Conservation (phyloP, 2,797 vertebrate genomes). For the Notolepis coatsorum region DNA sequence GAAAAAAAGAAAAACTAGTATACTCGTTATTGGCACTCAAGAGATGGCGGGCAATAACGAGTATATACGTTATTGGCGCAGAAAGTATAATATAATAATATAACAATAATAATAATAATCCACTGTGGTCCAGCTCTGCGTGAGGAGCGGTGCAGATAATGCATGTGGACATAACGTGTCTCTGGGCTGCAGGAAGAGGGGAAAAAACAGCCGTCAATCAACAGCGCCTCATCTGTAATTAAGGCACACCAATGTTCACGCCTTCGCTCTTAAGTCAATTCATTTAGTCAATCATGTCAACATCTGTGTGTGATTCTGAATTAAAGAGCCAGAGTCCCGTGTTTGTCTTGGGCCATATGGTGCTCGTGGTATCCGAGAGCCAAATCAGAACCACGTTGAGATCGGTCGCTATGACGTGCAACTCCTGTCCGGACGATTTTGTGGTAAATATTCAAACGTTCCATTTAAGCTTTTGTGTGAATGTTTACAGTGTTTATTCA, state of each 20-base stretch:
- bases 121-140: neutral
- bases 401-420: conserved; percentile 13
- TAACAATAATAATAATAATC: too few species aligned
- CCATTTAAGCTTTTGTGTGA: conserved; percentile 16
- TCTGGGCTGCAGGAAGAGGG: neutral
- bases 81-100: too few species aligned
- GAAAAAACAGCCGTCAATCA: neutral
- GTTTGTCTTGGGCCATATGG: conserved; percentile 33
- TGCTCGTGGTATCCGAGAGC: conserved; percentile 20
- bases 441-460: conserved; percentile 8
- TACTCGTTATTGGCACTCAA: too few species aligned
- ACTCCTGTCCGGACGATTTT: conserved; percentile 12
- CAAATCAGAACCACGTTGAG: conserved; percentile 32
- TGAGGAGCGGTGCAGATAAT: too few species aligned
- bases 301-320: conserved; percentile 21
- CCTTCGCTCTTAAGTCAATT: conserved; percentile 4
- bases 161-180: neutral
- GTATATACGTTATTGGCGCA: too few species aligned
- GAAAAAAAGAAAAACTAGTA: too few species aligned
- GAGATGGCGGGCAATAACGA: too few species aligned
- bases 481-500: conserved; percentile 12
- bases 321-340: conserved; percentile 7
- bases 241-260: conserved; percentile 8
- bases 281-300: conserved; percentile 7
- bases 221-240: conserved; percentile 7